Base-by-base conservation (phyloP, 2,888 invertebrate species). In the Hoplodrina blanda region DNA sequence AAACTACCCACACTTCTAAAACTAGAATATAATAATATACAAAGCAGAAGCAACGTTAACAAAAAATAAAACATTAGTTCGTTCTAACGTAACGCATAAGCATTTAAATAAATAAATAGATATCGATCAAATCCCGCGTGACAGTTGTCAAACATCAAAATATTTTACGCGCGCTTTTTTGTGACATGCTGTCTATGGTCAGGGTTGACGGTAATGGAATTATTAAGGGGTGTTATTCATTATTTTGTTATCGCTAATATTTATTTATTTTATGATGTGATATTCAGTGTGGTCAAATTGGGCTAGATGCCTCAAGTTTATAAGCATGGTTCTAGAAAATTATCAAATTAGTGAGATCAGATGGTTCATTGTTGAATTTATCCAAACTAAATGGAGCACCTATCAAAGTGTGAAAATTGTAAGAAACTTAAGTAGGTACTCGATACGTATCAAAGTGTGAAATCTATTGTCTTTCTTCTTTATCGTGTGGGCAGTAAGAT, bases 121-220 rank as follows among this genome's bases (percentile, higher is more conserved):
- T 94, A 93, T 91, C 87, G 90, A 94, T 95, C 94, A 90, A 87
- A 88, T 88, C 87, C 88, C 61, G 83, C 85, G 83, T 93, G 95
- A 94, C 95, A 95, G 92, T 95, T 95, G 94, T 94, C 94, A 94
- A 94, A 94, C 91, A 92, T 93, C 93, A 93, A 95, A 94, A 95
- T 95, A 94, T 95, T 95, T 95, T 93, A 93, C 93, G 92, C 91
- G 93, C 91, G 92, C 92, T 92, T 93, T 93, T 92, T 91, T 85
- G 84, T 91, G 85, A 88, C 85, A 86, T 80, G 73, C 76, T 74
- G 81, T 90, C 89, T 89, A 89, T 84, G 82, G 73, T 69, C 82
- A 94, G 94, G 94, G 94, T 71, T 93, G 91, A 50, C 82, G 44
- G 52, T 73, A 69, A 72, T 78, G 52, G 69, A 76, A 68, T 73